A percentile compares a stretch with the other conserved stretches of the same genome.
Conservation (phyloP, 1,140 invertebrate species). For the Ridgeia piscesae region DNA sequence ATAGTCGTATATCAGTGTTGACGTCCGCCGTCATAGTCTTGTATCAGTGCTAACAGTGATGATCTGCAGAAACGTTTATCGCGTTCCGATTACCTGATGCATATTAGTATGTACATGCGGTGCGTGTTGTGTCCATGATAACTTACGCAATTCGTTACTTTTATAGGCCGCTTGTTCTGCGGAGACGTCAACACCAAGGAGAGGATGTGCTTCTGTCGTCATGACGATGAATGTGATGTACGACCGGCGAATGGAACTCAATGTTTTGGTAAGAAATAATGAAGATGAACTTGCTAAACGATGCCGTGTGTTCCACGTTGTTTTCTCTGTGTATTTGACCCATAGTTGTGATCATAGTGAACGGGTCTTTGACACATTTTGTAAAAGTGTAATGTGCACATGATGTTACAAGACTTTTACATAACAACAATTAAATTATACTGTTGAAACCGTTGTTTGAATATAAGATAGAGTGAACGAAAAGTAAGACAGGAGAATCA, state of each 20-base stretch:
- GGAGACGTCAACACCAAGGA: not conserved
- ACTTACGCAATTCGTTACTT: not conserved
- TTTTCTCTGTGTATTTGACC: not conserved
- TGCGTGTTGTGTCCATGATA: not conserved
- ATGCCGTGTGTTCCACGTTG: not conserved
- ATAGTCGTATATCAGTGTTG: too few species aligned
- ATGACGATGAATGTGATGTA: constrained; percentile 22
- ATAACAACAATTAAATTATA: too few species aligned
- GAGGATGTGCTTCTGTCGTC: constrained; percentile 26
- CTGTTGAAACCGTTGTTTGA: too few species aligned
- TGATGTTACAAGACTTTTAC: not conserved
- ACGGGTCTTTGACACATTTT: not conserved
- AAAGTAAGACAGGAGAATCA: not conserved
- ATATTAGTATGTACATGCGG: not conserved
- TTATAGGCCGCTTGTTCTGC: not conserved
- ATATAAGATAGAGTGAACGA: too few species aligned
- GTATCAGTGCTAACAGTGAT: not conserved
- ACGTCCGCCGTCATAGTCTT: too few species aligned
- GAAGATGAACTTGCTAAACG: not conserved
- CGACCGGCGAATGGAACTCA: constrained; percentile 22
- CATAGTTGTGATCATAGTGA: not conserved
- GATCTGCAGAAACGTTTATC: not conserved
- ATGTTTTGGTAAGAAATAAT: constrained; percentile 7
- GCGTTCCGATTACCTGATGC: not conserved
- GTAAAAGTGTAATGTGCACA: not conserved